A percentile compares a stretch with the other conserved stretches of the same genome.
phyloP scores from a whole-genome alignment of 1,140 invertebrate genomes.

The Ditylenchus dipsaci region DNA sequence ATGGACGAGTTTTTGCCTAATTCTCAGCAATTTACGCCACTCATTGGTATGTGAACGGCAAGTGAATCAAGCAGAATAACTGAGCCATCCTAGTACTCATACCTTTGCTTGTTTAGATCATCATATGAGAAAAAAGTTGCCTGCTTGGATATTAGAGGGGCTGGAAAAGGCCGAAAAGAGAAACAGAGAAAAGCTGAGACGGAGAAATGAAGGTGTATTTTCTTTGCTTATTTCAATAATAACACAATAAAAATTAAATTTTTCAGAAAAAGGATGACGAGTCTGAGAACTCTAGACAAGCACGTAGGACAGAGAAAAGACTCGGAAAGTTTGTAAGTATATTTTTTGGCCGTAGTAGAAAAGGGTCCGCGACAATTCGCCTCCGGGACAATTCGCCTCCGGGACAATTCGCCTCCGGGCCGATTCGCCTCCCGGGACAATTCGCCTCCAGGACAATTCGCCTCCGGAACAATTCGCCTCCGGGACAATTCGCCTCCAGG shows the following conservation, averaged over 20 bases:
- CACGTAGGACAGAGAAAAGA: constrained; percentile 30
- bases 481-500: too few species aligned
- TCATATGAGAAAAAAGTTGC: constrained; percentile 79
- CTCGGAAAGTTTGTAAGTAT: constrained; percentile 47
- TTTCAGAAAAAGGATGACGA: constrained; percentile 32
- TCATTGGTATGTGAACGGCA: constrained; percentile 22
- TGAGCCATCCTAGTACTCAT: neutral
- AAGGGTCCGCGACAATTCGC: too few species aligned
- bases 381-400: too few species aligned
- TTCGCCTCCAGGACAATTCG: too few species aligned
- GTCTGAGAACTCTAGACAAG: constrained; percentile 17
- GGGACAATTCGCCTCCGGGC: too few species aligned
- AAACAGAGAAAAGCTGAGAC: constrained; percentile 80
- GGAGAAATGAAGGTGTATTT: constrained; percentile 51
- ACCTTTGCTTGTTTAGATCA: constrained; percentile 66
- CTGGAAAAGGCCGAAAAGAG: constrained; percentile 94
- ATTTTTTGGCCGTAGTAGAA: neutral
- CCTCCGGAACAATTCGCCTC: too few species aligned
- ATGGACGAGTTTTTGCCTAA: neutral
- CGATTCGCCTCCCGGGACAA: too few species aligned
- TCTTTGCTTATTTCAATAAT: neutral
- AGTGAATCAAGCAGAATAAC: neutral
- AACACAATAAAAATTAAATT: too few species aligned
- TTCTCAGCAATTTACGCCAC: neutral
- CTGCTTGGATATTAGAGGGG: constrained; percentile 90